Evolutionary conservation across 2,113 vertebrate species (phyloP).

Genomic region (Marmota monax): DNA sequence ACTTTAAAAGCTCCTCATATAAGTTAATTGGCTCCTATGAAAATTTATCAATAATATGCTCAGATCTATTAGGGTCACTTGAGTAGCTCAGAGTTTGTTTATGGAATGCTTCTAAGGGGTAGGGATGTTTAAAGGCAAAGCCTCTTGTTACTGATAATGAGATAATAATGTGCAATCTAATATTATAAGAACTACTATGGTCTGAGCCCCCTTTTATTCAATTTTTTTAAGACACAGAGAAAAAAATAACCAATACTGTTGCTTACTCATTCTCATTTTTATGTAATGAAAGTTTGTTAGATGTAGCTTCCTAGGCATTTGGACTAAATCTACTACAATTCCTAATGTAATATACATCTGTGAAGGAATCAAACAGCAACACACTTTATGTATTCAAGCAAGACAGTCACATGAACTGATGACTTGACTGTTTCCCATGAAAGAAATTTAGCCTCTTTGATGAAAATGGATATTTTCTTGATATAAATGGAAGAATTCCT

Average conservation of each 20-base stretch:
- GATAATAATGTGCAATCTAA: not conserved
- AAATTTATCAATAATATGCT: not conserved
- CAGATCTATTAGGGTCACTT: not conserved
- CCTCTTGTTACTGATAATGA: not conserved
- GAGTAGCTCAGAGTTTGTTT: not conserved
- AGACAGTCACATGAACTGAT: not conserved
- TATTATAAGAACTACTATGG: not conserved
- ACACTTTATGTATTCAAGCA: not conserved
- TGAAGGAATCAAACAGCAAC: constrained; percentile 22
- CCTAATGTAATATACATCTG: not conserved
- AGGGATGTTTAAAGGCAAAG: constrained; percentile 32
- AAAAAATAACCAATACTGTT: not conserved
- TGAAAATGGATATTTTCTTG: constrained; percentile 47
- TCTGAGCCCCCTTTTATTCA: not conserved
- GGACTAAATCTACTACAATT: not conserved
- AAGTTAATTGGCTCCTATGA: not conserved
- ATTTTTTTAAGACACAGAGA: not conserved
- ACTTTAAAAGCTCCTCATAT: not conserved
- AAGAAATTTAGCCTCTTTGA: constrained; percentile 10
- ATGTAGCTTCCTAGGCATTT: not conserved
- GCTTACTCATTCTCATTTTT: not conserved
- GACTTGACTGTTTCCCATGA: not conserved
- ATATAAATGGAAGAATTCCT: constrained; percentile 33
- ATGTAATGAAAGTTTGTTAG: not conserved
- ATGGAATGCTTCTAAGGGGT: not conserved